phyloP scores from a whole-genome alignment of 1,140 invertebrate genomes.

The Triops longicaudatus region DNA sequence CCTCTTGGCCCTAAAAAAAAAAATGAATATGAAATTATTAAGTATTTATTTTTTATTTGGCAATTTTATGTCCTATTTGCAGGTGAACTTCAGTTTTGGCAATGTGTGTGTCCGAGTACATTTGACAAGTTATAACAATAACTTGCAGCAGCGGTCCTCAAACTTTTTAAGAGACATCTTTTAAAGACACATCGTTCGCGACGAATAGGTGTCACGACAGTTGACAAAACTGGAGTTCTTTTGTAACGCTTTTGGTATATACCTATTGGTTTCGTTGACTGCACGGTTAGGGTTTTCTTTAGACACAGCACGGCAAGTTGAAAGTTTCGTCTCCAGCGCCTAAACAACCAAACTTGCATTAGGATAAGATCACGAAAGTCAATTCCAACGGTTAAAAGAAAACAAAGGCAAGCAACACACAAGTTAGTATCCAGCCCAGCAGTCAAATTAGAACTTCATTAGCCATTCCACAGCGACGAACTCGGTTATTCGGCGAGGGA shows the following conservation, averaged over 20 bases:
- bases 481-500: neutral
- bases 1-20: neutral
- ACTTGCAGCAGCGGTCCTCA: no score
- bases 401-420: neutral
- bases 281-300: slow-evolving; percentile 18
- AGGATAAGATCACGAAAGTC: neutral
- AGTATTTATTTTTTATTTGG: neutral
- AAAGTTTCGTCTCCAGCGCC: slow-evolving; percentile 24
- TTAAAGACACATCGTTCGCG: no score
- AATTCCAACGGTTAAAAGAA: neutral
- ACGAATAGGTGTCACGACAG: neutral
- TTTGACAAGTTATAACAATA: neutral
- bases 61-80: neutral
- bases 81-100: neutral
- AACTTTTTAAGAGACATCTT: no score
- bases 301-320: slow-evolving; percentile 15
- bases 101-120: neutral
- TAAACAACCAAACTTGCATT: neutral
- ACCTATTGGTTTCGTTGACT: slow-evolving; percentile 22
- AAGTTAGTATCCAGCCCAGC: slow-evolving; percentile 8
- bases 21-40: neutral
- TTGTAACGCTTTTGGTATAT: neutral
- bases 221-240: neutral
- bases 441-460: slow-evolving; percentile 19
- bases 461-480: slow-evolving; percentile 10